Evolutionary conservation across 2,113 vertebrate genomes (phyloP), one percentile per base, ranked within the genome.

Genomic region (Leucosticte australis): DNA sequence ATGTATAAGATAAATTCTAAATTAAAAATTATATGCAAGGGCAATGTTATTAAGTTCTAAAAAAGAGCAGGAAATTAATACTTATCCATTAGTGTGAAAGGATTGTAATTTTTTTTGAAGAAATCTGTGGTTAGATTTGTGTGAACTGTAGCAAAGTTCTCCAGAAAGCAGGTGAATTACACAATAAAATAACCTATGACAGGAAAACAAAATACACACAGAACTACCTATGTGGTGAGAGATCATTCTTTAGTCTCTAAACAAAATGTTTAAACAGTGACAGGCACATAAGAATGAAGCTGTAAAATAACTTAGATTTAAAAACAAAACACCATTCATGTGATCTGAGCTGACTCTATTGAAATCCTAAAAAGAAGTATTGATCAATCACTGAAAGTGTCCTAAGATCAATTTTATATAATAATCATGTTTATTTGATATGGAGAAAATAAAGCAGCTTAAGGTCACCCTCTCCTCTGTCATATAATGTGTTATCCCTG

Each of bases 51-150:
- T 87, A 76, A 90, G 87, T 89, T 71, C 60, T 81, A 76, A 63
- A 95, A 64, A 80, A 22, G 8, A 82, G 37, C 53, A 60, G 90
- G 42, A 91, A 96, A 77, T 92, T 93, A 94, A 77, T 89, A 80
- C 21, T 78, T 41, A 17, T 20, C 30, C 18, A 52, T 88, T 53
- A 71, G 14, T 89, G 50, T 82, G 33, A 94, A 95, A 80, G 31
- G 9, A 67, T 63, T 27, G 28, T 69, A 89, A 69, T 42, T 44
- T 14, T 24, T 74, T 91, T 83, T 77, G 6, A 16, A 88, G 52
- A 84, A 91, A 68, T 75, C 30, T 65, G 50, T 10, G 10, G 15
- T 55, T 69, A 55, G 39, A 9, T 56, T 22, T 67, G 39, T 85
- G 52, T 87, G 30, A 23, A 56, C 26, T 63, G 33, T 44, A 77